Evolutionary conservation across 1,140 invertebrate species (phyloP).

Genomic region (Drosophila funebris): DNA sequence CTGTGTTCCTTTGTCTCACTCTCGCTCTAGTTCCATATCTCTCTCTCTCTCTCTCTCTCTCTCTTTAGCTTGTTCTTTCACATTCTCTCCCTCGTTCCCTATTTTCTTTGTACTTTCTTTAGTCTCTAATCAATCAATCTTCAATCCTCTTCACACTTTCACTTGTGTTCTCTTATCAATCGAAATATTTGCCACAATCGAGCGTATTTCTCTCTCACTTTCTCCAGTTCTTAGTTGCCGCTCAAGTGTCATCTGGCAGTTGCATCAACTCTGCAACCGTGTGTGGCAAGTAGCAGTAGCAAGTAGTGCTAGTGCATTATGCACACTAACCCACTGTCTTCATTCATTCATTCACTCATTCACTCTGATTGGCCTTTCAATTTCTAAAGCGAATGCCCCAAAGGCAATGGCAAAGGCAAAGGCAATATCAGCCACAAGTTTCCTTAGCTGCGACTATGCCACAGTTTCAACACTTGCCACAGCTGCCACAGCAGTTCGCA

Average conservation of each 20-base stretch:
- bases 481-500: not conserved
- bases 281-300: not conserved
- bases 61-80: not conserved
- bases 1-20: too few species aligned
- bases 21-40: not conserved
- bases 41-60: not conserved
- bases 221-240: not conserved
- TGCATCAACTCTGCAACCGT: not conserved
- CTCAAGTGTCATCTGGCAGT: not conserved
- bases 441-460: too few species aligned
- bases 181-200: too few species aligned
- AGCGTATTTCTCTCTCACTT: not conserved
- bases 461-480: not conserved
- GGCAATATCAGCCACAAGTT: not conserved
- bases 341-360: conserved; percentile 19
- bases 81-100: too few species aligned
- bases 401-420: conserved; percentile 15
- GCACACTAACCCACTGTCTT: conserved; percentile 28
- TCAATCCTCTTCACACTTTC: too few species aligned
- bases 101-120: not conserved
- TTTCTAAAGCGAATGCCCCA: conserved; percentile 52
- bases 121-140: not conserved
- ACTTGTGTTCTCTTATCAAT: not conserved
- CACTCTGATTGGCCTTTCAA: conserved; percentile 52
- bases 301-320: conserved; percentile 26